Evolutionary conservation across 2,113 vertebrate genomes (phyloP).

Genomic region (Microtus oregoni): DNA sequence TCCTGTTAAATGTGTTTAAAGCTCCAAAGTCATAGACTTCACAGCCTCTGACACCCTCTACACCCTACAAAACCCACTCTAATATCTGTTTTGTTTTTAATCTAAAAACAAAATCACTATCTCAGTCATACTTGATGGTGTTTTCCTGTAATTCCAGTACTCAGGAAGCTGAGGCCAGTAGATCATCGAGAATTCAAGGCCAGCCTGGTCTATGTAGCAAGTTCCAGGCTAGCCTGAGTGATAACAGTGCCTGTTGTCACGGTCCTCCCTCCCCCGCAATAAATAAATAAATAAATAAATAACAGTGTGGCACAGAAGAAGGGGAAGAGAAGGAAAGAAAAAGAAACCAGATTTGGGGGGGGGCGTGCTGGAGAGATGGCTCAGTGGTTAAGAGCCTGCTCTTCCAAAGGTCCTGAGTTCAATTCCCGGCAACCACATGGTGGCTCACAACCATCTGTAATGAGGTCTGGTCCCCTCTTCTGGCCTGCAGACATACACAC

Average conservation of each 20-base stretch:
- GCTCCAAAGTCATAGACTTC: neutral
- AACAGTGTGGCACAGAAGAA: too few relatives aligned
- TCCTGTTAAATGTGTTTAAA: slow-evolving; percentile 53
- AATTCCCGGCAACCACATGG: too few relatives aligned
- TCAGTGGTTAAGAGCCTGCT: too few relatives aligned
- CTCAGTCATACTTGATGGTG: neutral
- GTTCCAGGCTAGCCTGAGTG: neutral
- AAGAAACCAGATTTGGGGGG: neutral
- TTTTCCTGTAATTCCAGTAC: neutral
- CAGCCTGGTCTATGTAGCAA: neutral
- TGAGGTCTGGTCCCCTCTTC: too few relatives aligned
- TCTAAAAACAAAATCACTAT: neutral
- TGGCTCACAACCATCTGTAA: too few relatives aligned
- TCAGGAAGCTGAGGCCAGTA: neutral
- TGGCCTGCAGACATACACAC: too few relatives aligned
- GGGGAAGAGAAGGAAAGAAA: neutral
- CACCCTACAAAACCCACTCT: neutral
- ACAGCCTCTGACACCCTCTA: neutral
- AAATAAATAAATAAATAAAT: neutral
- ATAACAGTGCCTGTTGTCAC: too few relatives aligned
- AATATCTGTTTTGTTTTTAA: neutral
- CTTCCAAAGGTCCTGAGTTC: too few relatives aligned
- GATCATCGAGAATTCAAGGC: neutral
- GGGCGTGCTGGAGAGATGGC: too few relatives aligned
- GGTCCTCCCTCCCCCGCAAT: too few relatives aligned